Percentiles rank a stretch among this genome's conserved stretches.
phyloP scores from a whole-genome alignment of 2,113 vertebrate species.

The Heliornis fulica region DNA sequence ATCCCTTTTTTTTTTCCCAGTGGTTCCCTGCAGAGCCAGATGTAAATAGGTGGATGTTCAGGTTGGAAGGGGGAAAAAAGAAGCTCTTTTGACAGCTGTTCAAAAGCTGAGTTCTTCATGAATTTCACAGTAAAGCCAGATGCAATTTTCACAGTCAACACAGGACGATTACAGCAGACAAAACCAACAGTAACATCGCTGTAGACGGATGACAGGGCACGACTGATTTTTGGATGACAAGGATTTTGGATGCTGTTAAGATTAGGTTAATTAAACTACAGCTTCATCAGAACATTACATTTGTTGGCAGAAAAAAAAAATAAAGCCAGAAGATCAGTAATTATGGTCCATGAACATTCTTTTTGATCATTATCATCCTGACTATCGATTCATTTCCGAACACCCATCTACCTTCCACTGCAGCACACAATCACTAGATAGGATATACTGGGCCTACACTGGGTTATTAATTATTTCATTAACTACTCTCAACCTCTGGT shows the following conservation, averaged over 20 bases:
- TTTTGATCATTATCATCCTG: background rate
- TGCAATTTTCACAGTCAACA: background rate
- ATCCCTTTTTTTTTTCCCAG: constrained; percentile 35
- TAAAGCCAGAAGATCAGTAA: background rate
- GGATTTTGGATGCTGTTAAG: background rate
- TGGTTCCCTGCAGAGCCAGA: background rate
- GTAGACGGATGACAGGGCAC: background rate
- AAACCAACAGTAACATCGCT: background rate
- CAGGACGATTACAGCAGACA: background rate
- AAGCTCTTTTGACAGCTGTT: constrained; percentile 7
- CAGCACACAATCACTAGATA: background rate
- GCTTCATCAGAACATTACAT: background rate
- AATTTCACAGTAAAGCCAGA: constrained; percentile 23
- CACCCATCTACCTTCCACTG: background rate
- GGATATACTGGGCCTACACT: background rate
- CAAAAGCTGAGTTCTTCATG: background rate
- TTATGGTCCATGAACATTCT: background rate
- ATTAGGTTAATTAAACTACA: background rate
- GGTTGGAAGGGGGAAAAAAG: constrained; percentile 23
- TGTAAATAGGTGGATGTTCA: background rate
- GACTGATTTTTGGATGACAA: background rate
- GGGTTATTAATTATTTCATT: no score
- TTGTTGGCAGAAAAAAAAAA: background rate
- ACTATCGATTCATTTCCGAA: background rate
- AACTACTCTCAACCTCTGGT: background rate